A percentile compares a stretch with the other conserved stretches of the same genome.
These are phyloP conservation scores for Heliconius sara DNA, from an alignment of 2,888 invertebrate genomes.

Conservation along the genomic window DNA sequence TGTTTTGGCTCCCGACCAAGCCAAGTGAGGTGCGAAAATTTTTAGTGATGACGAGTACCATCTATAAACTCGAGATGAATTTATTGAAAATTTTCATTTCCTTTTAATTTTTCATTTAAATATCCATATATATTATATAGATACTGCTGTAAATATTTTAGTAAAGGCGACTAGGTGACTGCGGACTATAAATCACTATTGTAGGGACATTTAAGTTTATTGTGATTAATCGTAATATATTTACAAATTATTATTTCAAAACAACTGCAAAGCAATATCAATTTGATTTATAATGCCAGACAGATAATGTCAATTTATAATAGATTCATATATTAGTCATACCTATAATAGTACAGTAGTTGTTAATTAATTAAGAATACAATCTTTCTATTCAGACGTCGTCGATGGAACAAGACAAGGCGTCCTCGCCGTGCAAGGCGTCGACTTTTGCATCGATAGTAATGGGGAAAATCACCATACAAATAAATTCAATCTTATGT, in stretches of 20 bases:
- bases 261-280: not conserved
- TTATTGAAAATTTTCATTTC: not conserved
- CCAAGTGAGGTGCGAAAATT: conserved; percentile 48
- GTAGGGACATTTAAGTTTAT: not conserved
- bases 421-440: conserved; percentile 87
- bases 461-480: conserved; percentile 92
- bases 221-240: not conserved
- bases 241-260: not conserved
- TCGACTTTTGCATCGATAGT: conserved; percentile 88
- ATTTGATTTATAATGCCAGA: not conserved
- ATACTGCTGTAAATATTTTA: not conserved
- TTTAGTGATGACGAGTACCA: conserved; percentile 56
- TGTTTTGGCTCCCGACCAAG: conserved; percentile 61
- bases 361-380: not conserved
- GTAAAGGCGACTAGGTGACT: too few species aligned
- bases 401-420: conserved; percentile 78
- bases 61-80: conserved; percentile 3
- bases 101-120: not conserved
- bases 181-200: not conserved
- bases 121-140: not conserved
- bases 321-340: conserved; percentile 5
- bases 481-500: conserved; percentile 90
- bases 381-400: conserved; percentile 68
- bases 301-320: conserved; percentile 3
- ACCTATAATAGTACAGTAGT: not conserved